Evolutionary conservation across 1,140 invertebrate genomes (phyloP).

Genomic region (Episyrphus balteatus): DNA sequence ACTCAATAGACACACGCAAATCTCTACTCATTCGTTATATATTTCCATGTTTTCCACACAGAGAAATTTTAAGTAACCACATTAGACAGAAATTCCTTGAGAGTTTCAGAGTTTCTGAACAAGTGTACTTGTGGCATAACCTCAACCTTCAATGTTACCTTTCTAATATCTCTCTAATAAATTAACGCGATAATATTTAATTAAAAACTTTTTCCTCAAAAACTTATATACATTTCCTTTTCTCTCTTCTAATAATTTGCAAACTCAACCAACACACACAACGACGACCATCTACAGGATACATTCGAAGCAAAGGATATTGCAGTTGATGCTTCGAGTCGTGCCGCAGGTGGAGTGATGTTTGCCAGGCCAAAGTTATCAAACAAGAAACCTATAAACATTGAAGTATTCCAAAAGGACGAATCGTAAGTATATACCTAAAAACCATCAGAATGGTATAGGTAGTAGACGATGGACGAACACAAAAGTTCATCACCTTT

Average conservation of each 20-base stretch:
- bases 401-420: slow-evolving; percentile 32
- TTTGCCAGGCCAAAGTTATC: slow-evolving; percentile 28
- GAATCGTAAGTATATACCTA: slow-evolving; percentile 26
- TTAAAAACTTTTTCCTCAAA: slow-evolving; percentile 19
- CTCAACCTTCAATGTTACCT: no score
- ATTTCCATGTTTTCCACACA: no score
- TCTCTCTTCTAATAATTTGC: slow-evolving; percentile 12
- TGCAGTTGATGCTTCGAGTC: slow-evolving; percentile 12
- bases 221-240: slow-evolving; percentile 9
- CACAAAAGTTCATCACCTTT: background rate
- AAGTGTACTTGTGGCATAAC: no score
- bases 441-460: no score
- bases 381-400: slow-evolving; percentile 25
- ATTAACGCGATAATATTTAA: slow-evolving; percentile 25
- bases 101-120: no score
- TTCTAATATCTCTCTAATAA: no score
- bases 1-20: no score
- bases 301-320: background rate
- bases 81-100: no score
- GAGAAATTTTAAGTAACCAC: no score
- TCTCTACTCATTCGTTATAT: no score
- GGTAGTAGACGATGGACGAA: background rate
- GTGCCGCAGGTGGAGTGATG: slow-evolving; percentile 30
- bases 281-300: slow-evolving; percentile 1
- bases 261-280: slow-evolving; percentile 12